Conservation (phyloP, 2,797 vertebrate genomes). For the Poeciliopsis paucimaculata region DNA sequence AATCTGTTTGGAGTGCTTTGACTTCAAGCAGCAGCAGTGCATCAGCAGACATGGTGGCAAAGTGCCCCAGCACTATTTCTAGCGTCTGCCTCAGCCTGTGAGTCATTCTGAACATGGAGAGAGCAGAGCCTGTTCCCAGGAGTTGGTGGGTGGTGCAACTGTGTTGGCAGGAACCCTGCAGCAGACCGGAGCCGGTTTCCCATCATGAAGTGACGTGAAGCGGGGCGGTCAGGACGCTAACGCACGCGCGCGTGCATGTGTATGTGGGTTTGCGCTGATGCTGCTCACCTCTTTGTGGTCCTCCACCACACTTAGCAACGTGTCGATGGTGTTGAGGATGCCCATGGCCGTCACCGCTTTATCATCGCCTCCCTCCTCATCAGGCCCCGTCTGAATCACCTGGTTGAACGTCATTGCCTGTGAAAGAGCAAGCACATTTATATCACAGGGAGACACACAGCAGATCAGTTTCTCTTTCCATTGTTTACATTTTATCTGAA, state of each 20-base stretch:
- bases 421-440: constrained; percentile 17
- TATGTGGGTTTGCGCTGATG: constrained; percentile 33
- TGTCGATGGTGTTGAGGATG: constrained; percentile 99
- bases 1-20: constrained; percentile 41
- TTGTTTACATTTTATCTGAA: neutral
- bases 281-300: constrained; percentile 97
- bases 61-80: constrained; percentile 65
- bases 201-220: constrained; percentile 57
- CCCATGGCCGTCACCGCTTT: constrained; percentile 99
- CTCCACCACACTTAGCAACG: constrained; percentile 97
- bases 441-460: neutral
- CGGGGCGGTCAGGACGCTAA: constrained; percentile 35
- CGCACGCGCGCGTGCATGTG: neutral
- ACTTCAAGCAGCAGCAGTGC: constrained; percentile 34
- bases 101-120: constrained; percentile 68
- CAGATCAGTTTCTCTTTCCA: neutral
- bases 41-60: constrained; percentile 58
- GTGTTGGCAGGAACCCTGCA: constrained; percentile 63
- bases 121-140: constrained; percentile 62
- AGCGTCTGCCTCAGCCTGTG: constrained; percentile 64
- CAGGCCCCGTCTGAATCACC: constrained; percentile 97
- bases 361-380: constrained; percentile 98
- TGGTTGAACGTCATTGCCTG: constrained; percentile 99
- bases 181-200: constrained; percentile 56
- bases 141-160: constrained; percentile 76